Conservation (phyloP, 2,113 vertebrate species). For the Mesitornis unicolor region DNA sequence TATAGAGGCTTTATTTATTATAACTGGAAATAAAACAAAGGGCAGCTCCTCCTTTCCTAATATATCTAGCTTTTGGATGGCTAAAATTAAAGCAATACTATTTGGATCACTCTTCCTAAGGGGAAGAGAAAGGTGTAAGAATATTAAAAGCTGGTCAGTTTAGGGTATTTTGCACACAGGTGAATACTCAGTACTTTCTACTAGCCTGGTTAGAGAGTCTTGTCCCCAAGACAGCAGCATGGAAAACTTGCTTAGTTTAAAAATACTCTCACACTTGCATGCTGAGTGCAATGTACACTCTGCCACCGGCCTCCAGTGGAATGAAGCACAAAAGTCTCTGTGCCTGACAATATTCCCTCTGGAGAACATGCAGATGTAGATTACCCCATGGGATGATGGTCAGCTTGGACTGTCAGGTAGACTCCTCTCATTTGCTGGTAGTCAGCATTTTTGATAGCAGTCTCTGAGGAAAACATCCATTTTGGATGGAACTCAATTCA, state of each 20-base stretch:
- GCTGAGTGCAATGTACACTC: neutral
- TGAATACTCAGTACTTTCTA: neutral
- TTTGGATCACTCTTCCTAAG: neutral
- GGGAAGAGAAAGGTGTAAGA: neutral
- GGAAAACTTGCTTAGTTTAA: neutral
- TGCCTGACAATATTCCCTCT: neutral
- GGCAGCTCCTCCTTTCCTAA: neutral
- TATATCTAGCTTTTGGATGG: neutral
- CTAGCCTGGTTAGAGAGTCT: neutral
- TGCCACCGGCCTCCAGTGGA: rapidly evolving
- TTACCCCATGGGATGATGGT: neutral
- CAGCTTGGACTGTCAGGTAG: neutral
- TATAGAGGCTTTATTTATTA: neutral
- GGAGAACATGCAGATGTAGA: rapidly evolving
- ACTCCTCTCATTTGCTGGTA: neutral
- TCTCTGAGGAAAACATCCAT: neutral
- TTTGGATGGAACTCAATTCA: neutral
- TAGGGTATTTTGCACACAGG: neutral
- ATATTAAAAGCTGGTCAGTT: neutral
- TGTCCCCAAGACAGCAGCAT: neutral
- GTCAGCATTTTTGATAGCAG: neutral
- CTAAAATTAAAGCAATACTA: neutral
- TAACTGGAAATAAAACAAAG: neutral
- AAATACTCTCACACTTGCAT: rapidly evolving
- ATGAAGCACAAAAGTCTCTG: neutral